Evolutionary conservation across 2,888 invertebrate species (phyloP).

Genomic region (Crematogaster levior): DNA sequence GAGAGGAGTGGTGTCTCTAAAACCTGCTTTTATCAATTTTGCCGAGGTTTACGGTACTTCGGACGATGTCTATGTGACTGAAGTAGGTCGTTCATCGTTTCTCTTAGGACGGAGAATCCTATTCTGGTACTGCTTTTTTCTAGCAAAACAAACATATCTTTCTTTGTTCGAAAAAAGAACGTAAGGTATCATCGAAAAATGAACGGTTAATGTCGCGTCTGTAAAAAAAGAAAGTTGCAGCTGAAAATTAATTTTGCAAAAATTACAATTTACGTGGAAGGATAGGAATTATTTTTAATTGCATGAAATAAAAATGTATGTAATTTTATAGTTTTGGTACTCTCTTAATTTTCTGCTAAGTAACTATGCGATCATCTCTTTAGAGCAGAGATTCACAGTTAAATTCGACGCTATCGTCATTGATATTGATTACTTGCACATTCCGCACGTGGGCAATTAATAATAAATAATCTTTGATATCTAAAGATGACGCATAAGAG

Average conservation of each 20-base stretch:
- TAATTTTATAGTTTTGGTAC: not conserved
- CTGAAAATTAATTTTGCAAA: not conserved
- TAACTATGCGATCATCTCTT: not conserved
- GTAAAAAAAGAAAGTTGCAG: not conserved
- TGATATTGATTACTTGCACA: not conserved
- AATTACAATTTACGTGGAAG: not conserved
- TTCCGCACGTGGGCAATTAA: slow-evolving; percentile 15
- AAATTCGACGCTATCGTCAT: not conserved
- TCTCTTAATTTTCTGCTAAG: not conserved
- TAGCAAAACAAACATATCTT: not conserved
- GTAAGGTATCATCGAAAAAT: not conserved
- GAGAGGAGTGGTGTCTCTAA: slow-evolving; percentile 49
- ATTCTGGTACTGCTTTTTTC: not conserved
- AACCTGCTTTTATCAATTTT: slow-evolving; percentile 73
- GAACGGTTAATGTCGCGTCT: not conserved
- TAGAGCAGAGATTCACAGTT: not conserved
- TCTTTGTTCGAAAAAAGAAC: not conserved
- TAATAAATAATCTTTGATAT: slow-evolving; percentile 9
- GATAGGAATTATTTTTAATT: not conserved
- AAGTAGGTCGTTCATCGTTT: slow-evolving; percentile 62
- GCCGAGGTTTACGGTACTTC: slow-evolving; percentile 69
- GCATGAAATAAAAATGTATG: not conserved
- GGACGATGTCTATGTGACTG: slow-evolving; percentile 28
- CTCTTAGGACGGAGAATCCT: not conserved
- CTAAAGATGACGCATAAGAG: not conserved